A percentile compares a stretch with the other conserved stretches of the same genome.
Conservation (phyloP, 2,113 vertebrate genomes). For the Hippocampus abdominalis region DNA sequence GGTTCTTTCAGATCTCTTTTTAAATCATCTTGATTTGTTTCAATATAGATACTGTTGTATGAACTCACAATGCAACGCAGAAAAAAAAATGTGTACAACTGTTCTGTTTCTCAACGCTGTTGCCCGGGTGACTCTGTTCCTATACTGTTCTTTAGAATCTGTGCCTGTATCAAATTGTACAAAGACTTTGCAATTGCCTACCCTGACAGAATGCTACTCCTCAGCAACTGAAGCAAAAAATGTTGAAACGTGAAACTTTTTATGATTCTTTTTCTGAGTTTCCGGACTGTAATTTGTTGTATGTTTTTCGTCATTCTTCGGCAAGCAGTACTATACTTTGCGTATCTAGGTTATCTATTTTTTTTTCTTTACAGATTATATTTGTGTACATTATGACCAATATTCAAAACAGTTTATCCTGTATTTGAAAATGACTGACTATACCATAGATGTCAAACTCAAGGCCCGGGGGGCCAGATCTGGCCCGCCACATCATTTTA, state of each 20-base stretch:
- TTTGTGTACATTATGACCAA: not conserved
- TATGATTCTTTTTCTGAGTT: not conserved
- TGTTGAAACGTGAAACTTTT: not conserved
- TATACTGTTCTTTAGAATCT: not conserved
- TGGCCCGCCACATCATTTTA: too few species aligned
- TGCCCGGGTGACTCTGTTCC: not conserved
- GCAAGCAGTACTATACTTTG: conserved; percentile 18
- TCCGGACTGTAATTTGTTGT: conserved; percentile 16
- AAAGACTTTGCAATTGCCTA: conserved; percentile 1
- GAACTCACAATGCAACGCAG: not conserved
- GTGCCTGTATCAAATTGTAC: not conserved
- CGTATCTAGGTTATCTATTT: not conserved
- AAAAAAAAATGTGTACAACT: not conserved
- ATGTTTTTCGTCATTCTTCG: conserved; percentile 12
- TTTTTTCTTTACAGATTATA: not conserved
- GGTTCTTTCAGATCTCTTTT: not conserved
- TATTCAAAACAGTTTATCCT: not conserved
- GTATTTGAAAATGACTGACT: conserved; percentile 5
- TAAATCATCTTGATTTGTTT: not conserved
- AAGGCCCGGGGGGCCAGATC: too few species aligned
- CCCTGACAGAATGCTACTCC: conserved; percentile 1
- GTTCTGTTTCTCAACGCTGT: not conserved
- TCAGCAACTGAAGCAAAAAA: not conserved
- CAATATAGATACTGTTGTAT: not conserved
- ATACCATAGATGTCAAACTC: conserved; percentile 12